Percentiles rank a stretch among this genome's conserved stretches.
phyloP scores from a whole-genome alignment of 2,113 vertebrate genomes.

The Silurus meridionalis region DNA sequence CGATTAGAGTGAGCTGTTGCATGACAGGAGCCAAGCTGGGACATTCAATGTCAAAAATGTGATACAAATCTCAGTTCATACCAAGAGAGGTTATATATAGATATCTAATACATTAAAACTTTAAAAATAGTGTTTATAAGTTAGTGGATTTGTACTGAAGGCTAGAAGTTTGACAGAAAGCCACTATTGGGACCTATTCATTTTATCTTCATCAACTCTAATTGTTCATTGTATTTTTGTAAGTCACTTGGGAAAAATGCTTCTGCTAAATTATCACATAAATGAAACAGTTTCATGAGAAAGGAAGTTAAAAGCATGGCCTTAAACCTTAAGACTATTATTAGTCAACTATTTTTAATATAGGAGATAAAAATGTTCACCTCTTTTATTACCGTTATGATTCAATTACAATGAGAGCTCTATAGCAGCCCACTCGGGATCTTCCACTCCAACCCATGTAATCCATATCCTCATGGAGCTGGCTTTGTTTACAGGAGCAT shows the following conservation, averaged over 20 bases:
- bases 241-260: conserved; percentile 1
- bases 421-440: no score
- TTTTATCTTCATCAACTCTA: neutral
- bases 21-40: neutral
- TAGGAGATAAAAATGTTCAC: conserved; percentile 10
- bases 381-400: neutral
- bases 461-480: no score
- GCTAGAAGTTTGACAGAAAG: neutral
- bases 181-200: neutral
- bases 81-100: neutral
- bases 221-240: neutral
- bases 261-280: neutral
- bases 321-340: neutral
- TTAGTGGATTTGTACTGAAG: neutral
- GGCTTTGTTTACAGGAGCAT: no score
- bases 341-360: neutral
- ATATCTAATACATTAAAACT: neutral
- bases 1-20: neutral
- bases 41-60: neutral
- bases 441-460: no score
- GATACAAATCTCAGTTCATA: neutral
- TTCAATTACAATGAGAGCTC: neutral
- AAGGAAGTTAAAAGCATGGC: conserved; percentile 1
- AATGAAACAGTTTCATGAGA: neutral
- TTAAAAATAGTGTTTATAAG: neutral